Evolutionary conservation across 2,888 invertebrate species (phyloP).

Genomic region (Brenthis hecate): DNA sequence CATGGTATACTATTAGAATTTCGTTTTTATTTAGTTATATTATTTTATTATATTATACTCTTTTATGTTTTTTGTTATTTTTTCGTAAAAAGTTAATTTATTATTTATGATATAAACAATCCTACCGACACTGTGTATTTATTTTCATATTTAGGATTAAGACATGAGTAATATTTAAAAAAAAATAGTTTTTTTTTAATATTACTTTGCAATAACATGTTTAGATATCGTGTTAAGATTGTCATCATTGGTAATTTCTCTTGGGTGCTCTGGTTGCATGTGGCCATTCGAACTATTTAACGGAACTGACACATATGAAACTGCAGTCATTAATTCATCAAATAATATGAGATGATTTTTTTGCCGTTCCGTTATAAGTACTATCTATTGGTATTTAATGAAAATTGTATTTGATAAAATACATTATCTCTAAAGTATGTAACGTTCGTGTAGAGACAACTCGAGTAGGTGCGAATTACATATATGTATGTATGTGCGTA

Average conservation of each 20-base stretch:
- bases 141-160: too few relatives aligned
- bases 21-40: too few relatives aligned
- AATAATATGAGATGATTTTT: slow-evolving; percentile 57
- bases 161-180: too few relatives aligned
- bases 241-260: slow-evolving; percentile 64
- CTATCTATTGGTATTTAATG: slow-evolving; percentile 37
- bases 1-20: too few relatives aligned
- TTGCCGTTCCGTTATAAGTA: slow-evolving; percentile 32
- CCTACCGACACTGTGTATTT: too few relatives aligned
- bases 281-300: slow-evolving; percentile 73
- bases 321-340: slow-evolving; percentile 68
- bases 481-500: slow-evolving; percentile 51
- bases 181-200: background rate
- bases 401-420: slow-evolving; percentile 51
- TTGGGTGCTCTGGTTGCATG: slow-evolving; percentile 65
- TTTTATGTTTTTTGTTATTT: too few relatives aligned
- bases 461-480: slow-evolving; percentile 20
- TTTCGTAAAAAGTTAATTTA: too few relatives aligned
- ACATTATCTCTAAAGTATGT: slow-evolving; percentile 43
- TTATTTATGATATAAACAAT: too few relatives aligned
- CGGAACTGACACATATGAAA: slow-evolving; percentile 75
- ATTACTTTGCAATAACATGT: slow-evolving; percentile 3
- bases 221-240: slow-evolving; percentile 33
- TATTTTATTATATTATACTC: too few relatives aligned
- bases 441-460: slow-evolving; percentile 29